A percentile compares a stretch with the other conserved stretches of the same genome.
These are phyloP conservation scores for Epistrophe grossulariae DNA, from an alignment of 2,888 invertebrate genomes.

Conservation along the genomic window DNA sequence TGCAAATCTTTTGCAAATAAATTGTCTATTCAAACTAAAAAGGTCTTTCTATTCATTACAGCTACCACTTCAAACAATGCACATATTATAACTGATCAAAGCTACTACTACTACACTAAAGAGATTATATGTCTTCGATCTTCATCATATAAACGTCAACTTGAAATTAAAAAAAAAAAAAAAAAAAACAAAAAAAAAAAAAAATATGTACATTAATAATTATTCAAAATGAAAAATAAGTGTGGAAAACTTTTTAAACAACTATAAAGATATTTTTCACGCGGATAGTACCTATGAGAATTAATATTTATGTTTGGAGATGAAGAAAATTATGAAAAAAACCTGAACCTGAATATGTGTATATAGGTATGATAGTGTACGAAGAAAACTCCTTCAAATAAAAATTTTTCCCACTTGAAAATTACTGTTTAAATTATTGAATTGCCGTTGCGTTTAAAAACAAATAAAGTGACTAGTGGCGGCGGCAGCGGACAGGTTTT, in stretches of 20 bases:
- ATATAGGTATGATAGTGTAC: no score
- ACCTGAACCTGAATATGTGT: constrained; percentile 33
- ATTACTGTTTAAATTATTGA: constrained; percentile 65
- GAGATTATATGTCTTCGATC: constrained; percentile 44
- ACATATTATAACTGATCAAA: constrained; percentile 13
- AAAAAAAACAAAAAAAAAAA: constrained; percentile 10
- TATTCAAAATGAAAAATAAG: constrained; percentile 41
- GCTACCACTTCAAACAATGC: constrained; percentile 23
- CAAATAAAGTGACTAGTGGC: constrained; percentile 60
- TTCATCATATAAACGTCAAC: constrained; percentile 33
- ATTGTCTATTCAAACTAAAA: constrained; percentile 31
- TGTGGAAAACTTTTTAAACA: constrained; percentile 43
- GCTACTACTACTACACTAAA: constrained; percentile 2
- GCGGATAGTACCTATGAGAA: neutral
- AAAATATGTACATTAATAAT: neutral
- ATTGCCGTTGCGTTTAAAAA: constrained; percentile 66
- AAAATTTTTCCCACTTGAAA: constrained; percentile 53
- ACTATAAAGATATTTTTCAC: constrained; percentile 18
- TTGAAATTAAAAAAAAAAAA: constrained; percentile 5
- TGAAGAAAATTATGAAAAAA: constrained; percentile 35
- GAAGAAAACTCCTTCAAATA: constrained; percentile 44
- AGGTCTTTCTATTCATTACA: neutral
- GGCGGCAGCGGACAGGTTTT: constrained; percentile 51
- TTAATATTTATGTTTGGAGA: constrained; percentile 30
- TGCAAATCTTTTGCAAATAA: constrained; percentile 52